phyloP scores from a whole-genome alignment of 1,140 invertebrate species.

The Penaeus indicus region DNA sequence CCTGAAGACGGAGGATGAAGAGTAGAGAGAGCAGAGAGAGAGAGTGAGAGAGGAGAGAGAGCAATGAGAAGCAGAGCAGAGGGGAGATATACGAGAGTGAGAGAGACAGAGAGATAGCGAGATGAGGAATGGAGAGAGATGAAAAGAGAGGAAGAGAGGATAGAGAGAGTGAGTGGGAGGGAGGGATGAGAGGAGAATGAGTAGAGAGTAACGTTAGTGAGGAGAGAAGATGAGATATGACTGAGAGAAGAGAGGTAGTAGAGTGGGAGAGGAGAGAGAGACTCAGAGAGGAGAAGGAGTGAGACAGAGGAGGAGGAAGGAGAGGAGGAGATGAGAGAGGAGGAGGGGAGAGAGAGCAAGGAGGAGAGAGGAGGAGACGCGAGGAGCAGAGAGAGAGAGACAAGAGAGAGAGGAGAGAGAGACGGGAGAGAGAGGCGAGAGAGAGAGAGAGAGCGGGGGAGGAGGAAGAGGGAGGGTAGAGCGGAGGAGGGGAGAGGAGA shows the following conservation, averaged over 20 bases:
- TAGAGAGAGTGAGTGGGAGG: neutral
- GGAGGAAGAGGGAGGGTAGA: too few relatives aligned
- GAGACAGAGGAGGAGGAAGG: too few relatives aligned
- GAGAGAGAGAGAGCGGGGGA: too few relatives aligned
- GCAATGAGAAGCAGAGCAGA: neutral
- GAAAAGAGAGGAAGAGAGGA: neutral
- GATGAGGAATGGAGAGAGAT: neutral
- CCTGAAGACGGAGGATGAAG: too few relatives aligned
- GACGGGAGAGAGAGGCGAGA: too few relatives aligned
- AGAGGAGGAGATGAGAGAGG: too few relatives aligned
- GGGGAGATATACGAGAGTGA: neutral
- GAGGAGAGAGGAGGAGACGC: too few relatives aligned
- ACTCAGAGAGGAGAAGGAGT: neutral
- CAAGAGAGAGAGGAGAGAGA: too few relatives aligned
- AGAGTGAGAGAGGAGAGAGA: neutral
- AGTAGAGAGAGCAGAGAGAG: neutral
- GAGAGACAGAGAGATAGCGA: slow-evolving; percentile 14
- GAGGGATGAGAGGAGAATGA: neutral
- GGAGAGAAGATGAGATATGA: neutral
- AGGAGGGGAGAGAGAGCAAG: too few relatives aligned
- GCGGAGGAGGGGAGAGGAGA: too few relatives aligned
- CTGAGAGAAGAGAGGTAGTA: neutral
- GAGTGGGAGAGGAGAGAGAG: neutral
- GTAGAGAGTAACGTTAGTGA: neutral
- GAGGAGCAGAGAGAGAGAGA: too few relatives aligned